Evolutionary conservation across 2,888 invertebrate genomes (phyloP).

Genomic region (Macrophya alboannulata): DNA sequence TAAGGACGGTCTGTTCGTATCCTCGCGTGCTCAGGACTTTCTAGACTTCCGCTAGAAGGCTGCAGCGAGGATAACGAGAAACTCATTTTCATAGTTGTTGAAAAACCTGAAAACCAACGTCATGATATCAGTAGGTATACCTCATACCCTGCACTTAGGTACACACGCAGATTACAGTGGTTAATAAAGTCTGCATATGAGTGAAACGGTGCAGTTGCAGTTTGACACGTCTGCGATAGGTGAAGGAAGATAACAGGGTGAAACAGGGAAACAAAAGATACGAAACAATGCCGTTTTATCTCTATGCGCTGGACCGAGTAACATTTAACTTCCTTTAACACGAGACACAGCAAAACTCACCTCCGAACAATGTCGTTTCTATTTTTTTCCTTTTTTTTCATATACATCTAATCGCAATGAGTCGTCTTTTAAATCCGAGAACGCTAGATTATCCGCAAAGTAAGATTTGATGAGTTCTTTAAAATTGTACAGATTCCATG

Average conservation of each 20-base stretch:
- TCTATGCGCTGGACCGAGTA: constrained; percentile 5
- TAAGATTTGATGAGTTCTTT: not conserved
- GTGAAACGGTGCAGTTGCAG: constrained; percentile 1
- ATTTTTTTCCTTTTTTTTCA: not conserved
- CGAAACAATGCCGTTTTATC: constrained; percentile 45
- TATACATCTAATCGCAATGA: constrained; percentile 13
- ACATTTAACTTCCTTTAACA: constrained; percentile 11
- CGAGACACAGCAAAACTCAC: not conserved
- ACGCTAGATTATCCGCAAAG: not conserved
- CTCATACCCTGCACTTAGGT: not conserved
- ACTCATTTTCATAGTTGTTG: constrained; percentile 89
- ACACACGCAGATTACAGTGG: not conserved
- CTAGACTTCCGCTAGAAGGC: constrained; percentile 82
- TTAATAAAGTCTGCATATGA: constrained; percentile 11
- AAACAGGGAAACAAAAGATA: not conserved
- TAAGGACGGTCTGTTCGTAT: constrained; percentile 87
- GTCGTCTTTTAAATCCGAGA: not conserved
- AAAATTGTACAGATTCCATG: not conserved
- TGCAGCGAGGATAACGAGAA: constrained; percentile 92
- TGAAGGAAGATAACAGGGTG: constrained; percentile 32
- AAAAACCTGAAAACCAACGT: constrained; percentile 83
- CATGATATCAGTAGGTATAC: constrained; percentile 36
- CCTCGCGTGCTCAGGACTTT: constrained; percentile 79
- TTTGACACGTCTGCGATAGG: not conserved
- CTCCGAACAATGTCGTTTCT: constrained; percentile 21